Evolutionary conservation across 2,888 invertebrate species (phyloP).

Genomic region (Dicycla oo): DNA sequence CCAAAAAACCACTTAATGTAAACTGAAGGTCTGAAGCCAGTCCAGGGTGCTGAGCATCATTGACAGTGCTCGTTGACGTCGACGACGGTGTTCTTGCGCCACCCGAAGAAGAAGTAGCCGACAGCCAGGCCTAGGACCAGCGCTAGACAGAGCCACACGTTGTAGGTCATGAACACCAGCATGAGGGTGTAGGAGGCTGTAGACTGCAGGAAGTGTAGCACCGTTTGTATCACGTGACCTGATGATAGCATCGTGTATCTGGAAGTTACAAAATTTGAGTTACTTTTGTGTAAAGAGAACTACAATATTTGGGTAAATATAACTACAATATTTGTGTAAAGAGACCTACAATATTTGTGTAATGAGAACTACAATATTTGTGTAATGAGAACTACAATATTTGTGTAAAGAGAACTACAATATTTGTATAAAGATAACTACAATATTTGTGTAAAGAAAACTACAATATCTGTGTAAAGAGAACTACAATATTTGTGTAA

Average conservation of each 20-base stretch:
- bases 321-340: background rate
- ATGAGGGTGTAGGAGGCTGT: conserved; percentile 97
- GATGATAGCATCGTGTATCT: conserved; percentile 95
- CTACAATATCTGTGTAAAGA: background rate
- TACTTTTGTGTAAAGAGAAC: background rate
- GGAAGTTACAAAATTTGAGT: conserved; percentile 72
- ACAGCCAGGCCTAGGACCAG: conserved; percentile 96
- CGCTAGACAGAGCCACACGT: conserved; percentile 97
- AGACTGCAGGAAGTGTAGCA: conserved; percentile 96
- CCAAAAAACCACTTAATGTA: conserved; percentile 25
- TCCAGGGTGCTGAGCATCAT: conserved; percentile 81
- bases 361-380: background rate
- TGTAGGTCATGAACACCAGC: conserved; percentile 99
- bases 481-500: background rate
- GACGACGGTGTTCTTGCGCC: conserved; percentile 97
- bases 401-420: background rate
- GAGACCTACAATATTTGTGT: background rate
- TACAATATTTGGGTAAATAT: background rate
- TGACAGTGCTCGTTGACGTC: conserved; percentile 98
- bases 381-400: background rate
- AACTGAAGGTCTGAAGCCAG: conserved; percentile 34
- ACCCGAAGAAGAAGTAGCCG: conserved; percentile 98
- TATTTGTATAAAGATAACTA: no score
- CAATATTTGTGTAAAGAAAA: background rate
- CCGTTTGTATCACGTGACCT: conserved; percentile 95